Evolutionary conservation across 1,140 invertebrate species (phyloP).

Genomic region (Eubasilissa regina): DNA sequence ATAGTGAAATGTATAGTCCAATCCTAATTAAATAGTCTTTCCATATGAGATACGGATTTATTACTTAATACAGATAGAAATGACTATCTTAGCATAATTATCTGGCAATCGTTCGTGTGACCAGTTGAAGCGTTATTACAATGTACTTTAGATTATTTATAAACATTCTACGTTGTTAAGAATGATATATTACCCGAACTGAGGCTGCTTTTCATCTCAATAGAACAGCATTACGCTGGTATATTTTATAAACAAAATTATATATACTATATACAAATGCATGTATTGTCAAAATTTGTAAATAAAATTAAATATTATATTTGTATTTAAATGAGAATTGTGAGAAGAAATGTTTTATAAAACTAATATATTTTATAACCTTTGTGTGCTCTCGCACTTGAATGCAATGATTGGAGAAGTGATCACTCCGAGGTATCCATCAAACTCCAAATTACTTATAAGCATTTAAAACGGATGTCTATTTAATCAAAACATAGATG

Average conservation of each 20-base stretch:
- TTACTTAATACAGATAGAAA: constrained; percentile 38
- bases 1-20: constrained; percentile 29
- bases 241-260: constrained; percentile 48
- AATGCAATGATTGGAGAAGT: neutral
- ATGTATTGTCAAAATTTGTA: constrained; percentile 48
- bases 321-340: constrained; percentile 13
- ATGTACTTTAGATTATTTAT: constrained; percentile 39
- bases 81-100: constrained; percentile 27
- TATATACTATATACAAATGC: constrained; percentile 37
- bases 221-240: constrained; percentile 27
- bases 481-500: neutral
- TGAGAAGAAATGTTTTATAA: constrained; percentile 24
- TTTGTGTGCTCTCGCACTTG: constrained; percentile 13
- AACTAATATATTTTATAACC: constrained; percentile 41
- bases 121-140: constrained; percentile 1
- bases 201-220: constrained; percentile 43
- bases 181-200: neutral
- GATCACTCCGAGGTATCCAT: neutral
- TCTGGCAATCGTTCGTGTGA: constrained; percentile 35
- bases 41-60: constrained; percentile 40
- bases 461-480: neutral
- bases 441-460: constrained; percentile 3
- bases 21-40: constrained; percentile 15
- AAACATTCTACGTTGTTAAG: constrained; percentile 15
- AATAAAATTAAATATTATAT: constrained; percentile 40